Evolutionary conservation across 2,797 vertebrate genomes (phyloP).

Genomic region (Hoplostethus mediterraneus): DNA sequence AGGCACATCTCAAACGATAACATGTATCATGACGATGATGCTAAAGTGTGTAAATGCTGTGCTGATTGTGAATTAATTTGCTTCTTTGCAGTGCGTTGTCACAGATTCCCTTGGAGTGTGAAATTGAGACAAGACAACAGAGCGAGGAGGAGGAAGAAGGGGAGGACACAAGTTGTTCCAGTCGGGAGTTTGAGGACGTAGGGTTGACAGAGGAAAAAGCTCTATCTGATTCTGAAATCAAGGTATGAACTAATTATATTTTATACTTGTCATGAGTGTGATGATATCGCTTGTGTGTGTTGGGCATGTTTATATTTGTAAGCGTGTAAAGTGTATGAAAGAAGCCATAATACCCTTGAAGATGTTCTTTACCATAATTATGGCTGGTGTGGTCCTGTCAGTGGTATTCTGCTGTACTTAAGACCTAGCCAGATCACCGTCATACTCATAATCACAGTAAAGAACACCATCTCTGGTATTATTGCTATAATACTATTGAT

Average conservation of each 20-base stretch:
- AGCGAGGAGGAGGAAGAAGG: constrained; percentile 70
- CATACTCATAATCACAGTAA: too few species aligned
- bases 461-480: too few species aligned
- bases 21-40: background rate
- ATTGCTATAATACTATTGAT: too few species aligned
- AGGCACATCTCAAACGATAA: background rate
- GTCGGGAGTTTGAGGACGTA: constrained; percentile 72
- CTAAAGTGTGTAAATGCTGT: background rate
- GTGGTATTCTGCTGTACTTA: too few species aligned
- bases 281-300: too few species aligned
- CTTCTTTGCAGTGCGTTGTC: constrained; percentile 49
- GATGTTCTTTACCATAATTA: too few species aligned
- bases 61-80: constrained; percentile 7
- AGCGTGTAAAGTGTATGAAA: too few species aligned
- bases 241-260: constrained; percentile 72
- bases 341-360: too few species aligned
- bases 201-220: constrained; percentile 82
- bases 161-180: constrained; percentile 72
- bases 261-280: background rate
- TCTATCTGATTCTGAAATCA: constrained; percentile 86
- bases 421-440: too few species aligned
- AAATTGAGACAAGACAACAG: constrained; percentile 49
- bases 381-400: too few species aligned
- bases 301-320: too few species aligned
- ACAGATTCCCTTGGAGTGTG: constrained; percentile 36